Conservation (phyloP, 2,113 vertebrate genomes). For the Isurus oxyrinchus region DNA sequence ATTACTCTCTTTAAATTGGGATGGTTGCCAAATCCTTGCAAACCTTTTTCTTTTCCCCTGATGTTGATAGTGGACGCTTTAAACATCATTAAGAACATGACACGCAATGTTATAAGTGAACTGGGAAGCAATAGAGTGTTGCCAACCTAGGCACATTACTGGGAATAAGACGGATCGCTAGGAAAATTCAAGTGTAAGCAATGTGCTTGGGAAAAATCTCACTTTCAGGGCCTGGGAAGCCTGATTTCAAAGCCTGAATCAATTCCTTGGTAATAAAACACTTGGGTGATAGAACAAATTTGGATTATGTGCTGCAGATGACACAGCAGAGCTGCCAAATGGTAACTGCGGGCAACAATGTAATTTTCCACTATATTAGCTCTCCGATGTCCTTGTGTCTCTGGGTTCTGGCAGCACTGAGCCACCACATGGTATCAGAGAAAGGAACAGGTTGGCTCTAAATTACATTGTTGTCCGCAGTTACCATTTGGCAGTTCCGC, state of each 20-base stretch:
- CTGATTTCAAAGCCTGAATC: background rate
- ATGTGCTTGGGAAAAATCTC: background rate
- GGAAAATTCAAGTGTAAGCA: background rate
- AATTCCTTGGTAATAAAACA: background rate
- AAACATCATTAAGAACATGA: background rate
- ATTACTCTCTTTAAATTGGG: background rate
- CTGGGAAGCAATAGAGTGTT: background rate
- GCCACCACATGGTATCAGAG: background rate
- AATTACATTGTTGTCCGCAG: background rate
- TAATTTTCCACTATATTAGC: conserved; percentile 1
- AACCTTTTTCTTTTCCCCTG: background rate
- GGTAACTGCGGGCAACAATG: background rate
- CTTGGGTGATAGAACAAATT: background rate
- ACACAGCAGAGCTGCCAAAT: background rate
- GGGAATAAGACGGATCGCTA: background rate
- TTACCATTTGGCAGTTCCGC: background rate
- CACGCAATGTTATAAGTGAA: background rate
- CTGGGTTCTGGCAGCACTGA: background rate
- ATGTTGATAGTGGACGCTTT: background rate
- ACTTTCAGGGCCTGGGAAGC: background rate
- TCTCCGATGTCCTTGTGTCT: background rate
- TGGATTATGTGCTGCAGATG: background rate
- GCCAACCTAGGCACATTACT: no score
- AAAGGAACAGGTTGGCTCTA: background rate
- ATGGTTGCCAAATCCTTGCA: background rate